phyloP scores from a whole-genome alignment of 1,140 invertebrate species.

The Musca vetustissima region DNA sequence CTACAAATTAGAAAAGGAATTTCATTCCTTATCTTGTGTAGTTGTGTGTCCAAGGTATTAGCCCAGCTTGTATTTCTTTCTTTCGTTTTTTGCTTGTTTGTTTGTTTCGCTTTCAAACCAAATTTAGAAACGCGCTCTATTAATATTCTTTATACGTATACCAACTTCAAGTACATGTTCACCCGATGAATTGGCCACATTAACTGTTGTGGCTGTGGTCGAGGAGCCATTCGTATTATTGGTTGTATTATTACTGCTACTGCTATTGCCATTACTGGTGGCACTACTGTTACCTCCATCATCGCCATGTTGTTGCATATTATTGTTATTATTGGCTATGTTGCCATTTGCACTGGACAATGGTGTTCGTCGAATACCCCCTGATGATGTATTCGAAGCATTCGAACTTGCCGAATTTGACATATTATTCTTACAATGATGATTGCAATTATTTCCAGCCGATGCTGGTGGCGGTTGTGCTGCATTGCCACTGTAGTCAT shows the following conservation, averaged over 20 bases:
- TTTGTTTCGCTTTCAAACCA: too few relatives aligned
- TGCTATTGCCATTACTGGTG: conserved; percentile 29
- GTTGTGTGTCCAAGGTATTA: background rate
- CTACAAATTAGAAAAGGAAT: background rate
- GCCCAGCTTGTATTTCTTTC: background rate
- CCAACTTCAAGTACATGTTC: conserved; percentile 52
- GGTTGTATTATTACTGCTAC: conserved; percentile 21
- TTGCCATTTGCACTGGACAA: conserved; percentile 30
- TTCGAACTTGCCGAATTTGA: conserved; percentile 16
- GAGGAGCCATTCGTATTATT: conserved; percentile 16
- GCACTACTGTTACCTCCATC: conserved; percentile 39
- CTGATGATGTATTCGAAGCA: conserved; percentile 25
- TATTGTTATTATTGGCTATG: conserved; percentile 40
- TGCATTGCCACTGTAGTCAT: conserved; percentile 63
- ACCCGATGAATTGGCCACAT: conserved; percentile 16
- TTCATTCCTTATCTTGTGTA: background rate
- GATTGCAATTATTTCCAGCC: conserved; percentile 29
- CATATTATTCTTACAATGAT: conserved; percentile 27
- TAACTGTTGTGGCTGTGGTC: conserved; percentile 18
- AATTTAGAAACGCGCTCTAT: conserved; percentile 42
- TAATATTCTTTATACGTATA: conserved; percentile 52
- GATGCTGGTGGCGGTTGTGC: background rate
- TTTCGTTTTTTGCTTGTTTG: background rate
- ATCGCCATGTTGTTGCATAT: conserved; percentile 44
- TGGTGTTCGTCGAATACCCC: conserved; percentile 25